Base-by-base conservation (phyloP, 2,113 vertebrate genomes). In the Datnioides undecimradiatus region DNA sequence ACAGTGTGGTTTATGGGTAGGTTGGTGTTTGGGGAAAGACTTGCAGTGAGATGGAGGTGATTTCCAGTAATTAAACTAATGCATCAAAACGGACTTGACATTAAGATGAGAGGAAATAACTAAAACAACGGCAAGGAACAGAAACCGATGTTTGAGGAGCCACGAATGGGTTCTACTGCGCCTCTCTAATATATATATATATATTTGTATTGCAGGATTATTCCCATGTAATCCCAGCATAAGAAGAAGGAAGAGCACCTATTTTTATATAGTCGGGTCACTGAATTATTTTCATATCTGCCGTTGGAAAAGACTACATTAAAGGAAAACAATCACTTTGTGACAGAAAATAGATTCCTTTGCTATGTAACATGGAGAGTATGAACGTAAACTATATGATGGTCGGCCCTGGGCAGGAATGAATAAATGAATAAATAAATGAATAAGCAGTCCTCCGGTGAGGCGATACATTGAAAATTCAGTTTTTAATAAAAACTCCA, bases 341-440 rank as follows among this genome's bases (percentile, higher is more conserved):
- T 55, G 52, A 52, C 58, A 46, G 70, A 31, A 45, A 46, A 17
- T 5, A 43, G 73, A 46, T 80, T 73, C 55, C 48, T 79, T 23
- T 71, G 34, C 43, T 59, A 40, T 63, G 77, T 71, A 49, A 67
- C 57, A 63, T 10, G 52, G 46, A 60, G 65, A 73, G 58, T 64
- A 64, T 68, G 80, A 82, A 80, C 65, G 77, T 52, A 72, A 82
- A 62, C 23, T 54, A 75, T 70, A 64, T 29, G 73, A 84, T 54
- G 58, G 57, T 67, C 21, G 45, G 79, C 77, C n/a, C 54, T 73
- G 66, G 65, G 83, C 76, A 38, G 16, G 13, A 57, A 49, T 63
- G 80, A 86, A 88, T 80, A 75, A n/a, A 88, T 91, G 80, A 90
- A 91, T 90, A 90, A 70, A 87, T 88, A 51, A 54, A 81, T 75